phyloP scores from a whole-genome alignment of 2,888 invertebrate species.

The Cheilosia vulpina region DNA sequence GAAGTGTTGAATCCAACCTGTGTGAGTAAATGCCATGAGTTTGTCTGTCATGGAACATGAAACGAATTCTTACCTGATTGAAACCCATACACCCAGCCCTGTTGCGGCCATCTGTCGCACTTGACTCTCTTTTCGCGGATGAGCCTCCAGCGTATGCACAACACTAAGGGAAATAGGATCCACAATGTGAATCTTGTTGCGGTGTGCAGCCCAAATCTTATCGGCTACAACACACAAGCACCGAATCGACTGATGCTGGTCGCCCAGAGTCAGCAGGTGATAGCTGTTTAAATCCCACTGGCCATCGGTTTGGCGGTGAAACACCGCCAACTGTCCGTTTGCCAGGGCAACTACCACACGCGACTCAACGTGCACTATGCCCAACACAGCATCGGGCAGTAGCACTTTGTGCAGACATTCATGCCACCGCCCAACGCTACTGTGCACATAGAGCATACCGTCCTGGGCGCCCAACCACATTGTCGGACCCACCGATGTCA shows the following conservation, averaged over 20 bases:
- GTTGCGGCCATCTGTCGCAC: constrained; percentile 97
- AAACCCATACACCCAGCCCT: constrained; percentile 99
- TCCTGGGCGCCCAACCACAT: constrained; percentile 99
- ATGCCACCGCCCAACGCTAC: constrained; percentile 96
- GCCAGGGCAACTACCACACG: constrained; percentile 97
- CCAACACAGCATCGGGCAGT: constrained; percentile 95
- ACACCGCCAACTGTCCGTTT: constrained; percentile 95
- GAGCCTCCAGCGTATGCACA: constrained; percentile 94
- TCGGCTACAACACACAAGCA: constrained; percentile 96
- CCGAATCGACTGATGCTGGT: constrained; percentile 86
- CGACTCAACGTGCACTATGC: constrained; percentile 96
- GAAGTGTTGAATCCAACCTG: constrained; percentile 96
- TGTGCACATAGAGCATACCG: constrained; percentile 97
- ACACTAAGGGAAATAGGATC: constrained; percentile 93
- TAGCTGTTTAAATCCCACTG: constrained; percentile 98
- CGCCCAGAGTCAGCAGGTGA: constrained; percentile 92
- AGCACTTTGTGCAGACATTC: constrained; percentile 93
- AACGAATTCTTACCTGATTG: constrained; percentile 86
- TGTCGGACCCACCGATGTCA: constrained; percentile 97
- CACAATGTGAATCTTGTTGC: constrained; percentile 97
- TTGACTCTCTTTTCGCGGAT: constrained; percentile 98
- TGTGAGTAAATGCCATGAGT: not conserved
- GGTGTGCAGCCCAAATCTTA: constrained; percentile 98
- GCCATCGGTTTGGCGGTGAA: constrained; percentile 92
- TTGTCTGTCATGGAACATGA: not conserved